Base-by-base conservation (phyloP, 2,797 vertebrate genomes). In the Dicrostonyx torquatus region DNA sequence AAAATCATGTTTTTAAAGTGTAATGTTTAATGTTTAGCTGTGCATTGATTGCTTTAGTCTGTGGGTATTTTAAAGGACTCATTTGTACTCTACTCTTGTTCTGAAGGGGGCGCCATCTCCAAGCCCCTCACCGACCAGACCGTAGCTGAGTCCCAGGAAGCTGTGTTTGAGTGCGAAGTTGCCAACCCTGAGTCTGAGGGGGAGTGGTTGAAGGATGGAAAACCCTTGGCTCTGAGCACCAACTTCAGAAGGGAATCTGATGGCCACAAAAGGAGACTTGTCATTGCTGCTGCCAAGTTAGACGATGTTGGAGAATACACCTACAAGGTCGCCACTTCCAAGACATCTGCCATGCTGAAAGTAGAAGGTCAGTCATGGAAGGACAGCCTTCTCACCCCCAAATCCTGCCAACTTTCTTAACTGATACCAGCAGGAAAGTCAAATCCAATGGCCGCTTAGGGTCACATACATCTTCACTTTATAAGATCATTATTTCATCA, bases 271-370 rank as follows among this genome's bases (percentile, higher is more conserved):
- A 98, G 99, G 89, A 99, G 99, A 37, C 99, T 99, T 82, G 79
- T 99, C 92, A 99, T 99, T 85, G 95, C 97, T 92, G 98, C 98
- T 7, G 98, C 99, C 20, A 99, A 99, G 97, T 97, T 99, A 8
- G 99, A 99, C 92, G 99, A 99, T 83, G 98, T 99, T 18, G 99
- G 99, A 75, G 99, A 99, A 97, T 99, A 99, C 50, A 99, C 99
- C 90, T 99, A 99, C 96, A 99, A 99, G 98, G 99, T 99, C 97
- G 99, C 99, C 97, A 99, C 98, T 97, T 99, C 99, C 77, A 99
- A 99, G 98, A 99, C 99, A 73, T 99, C 99, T 24, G 99, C 99
- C 76, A 99, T 99, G 96, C 98, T 99, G 80, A 99, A 98, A 95
- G 99, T 99, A 0, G 99, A 99, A 99, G 99, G 99, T 99, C 97